Conservation (phyloP, 1,140 invertebrate species). For the Schlechtendalia chinensis region DNA sequence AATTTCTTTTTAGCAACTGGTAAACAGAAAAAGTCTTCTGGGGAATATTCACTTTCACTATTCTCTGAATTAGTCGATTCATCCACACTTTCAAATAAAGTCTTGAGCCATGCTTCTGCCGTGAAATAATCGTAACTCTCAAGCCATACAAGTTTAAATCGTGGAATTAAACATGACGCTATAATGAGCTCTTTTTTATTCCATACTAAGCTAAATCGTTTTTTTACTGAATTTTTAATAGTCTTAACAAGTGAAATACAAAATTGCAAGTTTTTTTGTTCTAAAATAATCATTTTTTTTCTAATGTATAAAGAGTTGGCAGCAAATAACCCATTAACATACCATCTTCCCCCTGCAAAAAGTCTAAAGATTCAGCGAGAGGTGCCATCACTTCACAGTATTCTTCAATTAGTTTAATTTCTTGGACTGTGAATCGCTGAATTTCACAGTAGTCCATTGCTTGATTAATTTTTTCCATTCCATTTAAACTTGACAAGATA, state of each 20-base stretch:
- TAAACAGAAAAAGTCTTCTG: too few relatives aligned
- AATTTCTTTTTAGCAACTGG: too few relatives aligned
- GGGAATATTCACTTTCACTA: too few relatives aligned
- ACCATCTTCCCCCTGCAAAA: neutral
- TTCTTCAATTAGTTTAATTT: neutral
- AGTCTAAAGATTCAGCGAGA: conserved; percentile 3
- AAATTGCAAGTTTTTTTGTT: too few relatives aligned
- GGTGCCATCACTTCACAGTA: neutral
- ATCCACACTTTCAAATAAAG: too few relatives aligned
- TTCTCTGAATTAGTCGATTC: too few relatives aligned
- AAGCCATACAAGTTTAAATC: neutral
- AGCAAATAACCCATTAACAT: conserved; percentile 1
- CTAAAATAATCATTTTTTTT: too few relatives aligned
- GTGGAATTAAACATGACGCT: conserved; percentile 6
- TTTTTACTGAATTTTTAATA: neutral
- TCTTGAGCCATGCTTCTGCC: too few relatives aligned
- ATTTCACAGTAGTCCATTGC: conserved; percentile 4
- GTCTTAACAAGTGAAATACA: neutral
- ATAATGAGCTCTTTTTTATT: neutral
- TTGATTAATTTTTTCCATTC: neutral
- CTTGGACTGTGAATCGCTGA: neutral
- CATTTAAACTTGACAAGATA: neutral
- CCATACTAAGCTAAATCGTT: neutral
- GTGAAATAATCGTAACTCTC: neutral
- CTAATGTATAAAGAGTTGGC: neutral